Evolutionary conservation across 1,140 invertebrate genomes (phyloP).

Genomic region (Cotesia chilonis): DNA sequence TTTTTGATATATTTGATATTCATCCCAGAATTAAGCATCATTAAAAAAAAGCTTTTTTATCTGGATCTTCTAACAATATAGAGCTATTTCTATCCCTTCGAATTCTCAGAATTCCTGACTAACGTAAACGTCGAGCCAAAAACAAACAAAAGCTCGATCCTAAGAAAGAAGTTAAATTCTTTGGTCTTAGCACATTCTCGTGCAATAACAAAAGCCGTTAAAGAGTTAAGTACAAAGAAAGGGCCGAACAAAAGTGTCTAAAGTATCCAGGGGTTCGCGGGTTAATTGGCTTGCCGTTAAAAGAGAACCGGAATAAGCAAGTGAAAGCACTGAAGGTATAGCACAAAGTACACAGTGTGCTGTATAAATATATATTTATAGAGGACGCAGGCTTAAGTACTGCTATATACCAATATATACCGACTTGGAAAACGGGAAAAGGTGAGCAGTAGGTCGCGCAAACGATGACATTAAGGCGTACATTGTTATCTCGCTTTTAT

Average conservation of each 20-base stretch:
- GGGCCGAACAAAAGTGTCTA: neutral
- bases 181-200: neutral
- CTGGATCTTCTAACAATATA: too few relatives aligned
- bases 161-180: too few relatives aligned
- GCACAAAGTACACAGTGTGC: neutral
- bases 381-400: too few relatives aligned
- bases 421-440: neutral
- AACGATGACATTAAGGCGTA: slow-evolving; percentile 11
- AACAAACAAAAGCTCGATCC: too few relatives aligned
- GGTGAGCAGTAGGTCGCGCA: slow-evolving; percentile 1
- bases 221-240: neutral
- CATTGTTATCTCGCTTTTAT: slow-evolving; percentile 9
- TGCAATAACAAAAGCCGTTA: neutral
- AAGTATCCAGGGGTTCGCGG: neutral
- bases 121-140: too few relatives aligned
- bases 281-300: slow-evolving; percentile 6
- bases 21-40: too few relatives aligned
- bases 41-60: too few relatives aligned
- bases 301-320: neutral
- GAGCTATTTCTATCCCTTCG: too few relatives aligned
- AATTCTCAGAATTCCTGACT: too few relatives aligned
- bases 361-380: too few relatives aligned
- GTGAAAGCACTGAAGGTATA: neutral
- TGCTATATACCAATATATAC: too few relatives aligned
- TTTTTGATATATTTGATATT: too few relatives aligned